These are phyloP conservation scores for Tachysurus vachellii DNA, from an alignment of 2,113 vertebrate genomes.

Conservation along the genomic window DNA sequence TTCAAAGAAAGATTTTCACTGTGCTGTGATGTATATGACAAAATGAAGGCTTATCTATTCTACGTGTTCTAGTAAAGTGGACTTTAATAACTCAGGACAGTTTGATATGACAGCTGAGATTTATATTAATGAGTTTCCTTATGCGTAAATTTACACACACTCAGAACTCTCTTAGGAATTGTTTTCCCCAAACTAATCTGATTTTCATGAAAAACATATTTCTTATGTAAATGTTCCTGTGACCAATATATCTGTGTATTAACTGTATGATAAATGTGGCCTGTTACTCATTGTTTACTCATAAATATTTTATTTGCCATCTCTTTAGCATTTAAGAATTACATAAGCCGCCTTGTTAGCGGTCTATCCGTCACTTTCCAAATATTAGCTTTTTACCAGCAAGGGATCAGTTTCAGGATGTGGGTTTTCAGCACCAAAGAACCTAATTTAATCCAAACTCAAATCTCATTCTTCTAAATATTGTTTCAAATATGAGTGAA, in stretches of 20 bases:
- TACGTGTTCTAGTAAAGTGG: not conserved
- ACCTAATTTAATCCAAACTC: not conserved
- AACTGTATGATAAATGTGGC: not conserved
- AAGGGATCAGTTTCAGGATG: not conserved
- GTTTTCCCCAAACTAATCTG: not conserved
- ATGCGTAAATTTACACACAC: not conserved
- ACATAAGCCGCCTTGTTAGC: not conserved
- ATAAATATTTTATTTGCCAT: not conserved
- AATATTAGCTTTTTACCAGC: not conserved
- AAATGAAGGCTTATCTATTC: too few species aligned
- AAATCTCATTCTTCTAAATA: conserved; percentile 7
- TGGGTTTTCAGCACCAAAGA: not conserved
- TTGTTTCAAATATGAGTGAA: conserved; percentile 6
- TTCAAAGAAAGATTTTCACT: too few species aligned
- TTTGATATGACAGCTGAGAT: not conserved
- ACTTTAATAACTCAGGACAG: not conserved
- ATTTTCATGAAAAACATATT: not conserved
- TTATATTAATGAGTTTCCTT: not conserved
- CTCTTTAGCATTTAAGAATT: not conserved
- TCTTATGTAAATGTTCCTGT: not conserved
- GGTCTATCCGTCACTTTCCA: not conserved
- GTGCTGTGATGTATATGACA: too few species aligned
- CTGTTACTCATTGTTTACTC: not conserved
- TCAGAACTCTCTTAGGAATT: not conserved
- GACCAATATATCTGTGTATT: not conserved